phyloP scores from a whole-genome alignment of 1,140 invertebrate genomes.

The Bombus pyrosoma region DNA sequence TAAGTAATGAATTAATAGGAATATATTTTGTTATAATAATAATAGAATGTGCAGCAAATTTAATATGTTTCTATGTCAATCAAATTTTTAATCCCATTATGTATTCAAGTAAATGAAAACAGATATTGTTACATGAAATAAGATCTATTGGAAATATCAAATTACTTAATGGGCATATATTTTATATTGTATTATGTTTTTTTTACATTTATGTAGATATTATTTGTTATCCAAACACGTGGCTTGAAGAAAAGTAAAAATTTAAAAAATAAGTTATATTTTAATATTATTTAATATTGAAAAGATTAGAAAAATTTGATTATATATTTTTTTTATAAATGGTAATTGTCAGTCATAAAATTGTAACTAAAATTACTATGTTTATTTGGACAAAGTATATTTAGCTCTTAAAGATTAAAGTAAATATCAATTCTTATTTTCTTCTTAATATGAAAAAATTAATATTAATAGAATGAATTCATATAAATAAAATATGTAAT shows the following conservation, averaged over 20 bases:
- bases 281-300: too few species aligned
- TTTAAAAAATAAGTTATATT: neutral
- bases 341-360: neutral
- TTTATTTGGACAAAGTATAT: too few species aligned
- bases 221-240: neutral
- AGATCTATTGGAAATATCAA: neutral
- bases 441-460: too few species aligned
- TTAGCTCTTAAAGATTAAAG: too few species aligned
- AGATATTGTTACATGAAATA: neutral
- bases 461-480: too few species aligned
- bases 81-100: neutral
- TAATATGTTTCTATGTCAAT: neutral
- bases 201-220: neutral
- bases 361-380: neutral
- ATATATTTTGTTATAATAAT: neutral
- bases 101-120: neutral
- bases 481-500: too few species aligned
- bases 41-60: neutral
- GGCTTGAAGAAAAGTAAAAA: neutral
- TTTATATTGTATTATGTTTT: neutral
- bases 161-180: neutral
- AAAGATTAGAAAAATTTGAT: neutral
- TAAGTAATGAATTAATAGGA: neutral
- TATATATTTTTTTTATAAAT: neutral
- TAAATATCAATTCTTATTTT: too few species aligned